Conservation (phyloP, 2,888 invertebrate species). For the Caenorhabditis afra region DNA sequence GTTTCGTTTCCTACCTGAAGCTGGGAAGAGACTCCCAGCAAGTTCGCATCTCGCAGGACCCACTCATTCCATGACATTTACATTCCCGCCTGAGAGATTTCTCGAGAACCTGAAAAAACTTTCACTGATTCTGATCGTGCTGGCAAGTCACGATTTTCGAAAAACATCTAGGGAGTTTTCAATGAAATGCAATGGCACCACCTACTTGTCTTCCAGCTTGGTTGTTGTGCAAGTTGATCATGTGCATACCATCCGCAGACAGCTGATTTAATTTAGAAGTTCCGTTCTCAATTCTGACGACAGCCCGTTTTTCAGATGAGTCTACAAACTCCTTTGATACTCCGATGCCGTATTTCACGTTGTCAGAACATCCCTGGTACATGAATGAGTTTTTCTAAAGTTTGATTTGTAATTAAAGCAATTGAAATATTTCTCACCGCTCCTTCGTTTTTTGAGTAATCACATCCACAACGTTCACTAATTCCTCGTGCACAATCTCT, state of each 20-base stretch:
- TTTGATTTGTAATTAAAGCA: too few relatives aligned
- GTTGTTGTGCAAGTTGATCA: conserved; percentile 72
- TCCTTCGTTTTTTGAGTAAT: conserved; percentile 72
- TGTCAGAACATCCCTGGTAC: conserved; percentile 81
- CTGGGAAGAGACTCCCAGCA: conserved; percentile 86
- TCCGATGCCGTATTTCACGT: conserved; percentile 80
- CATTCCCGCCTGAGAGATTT: conserved; percentile 81
- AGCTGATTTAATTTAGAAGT: conserved; percentile 81
- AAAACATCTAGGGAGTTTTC: too few relatives aligned
- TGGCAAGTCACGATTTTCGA: neutral
- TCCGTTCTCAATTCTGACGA: conserved; percentile 23
- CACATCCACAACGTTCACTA: conserved; percentile 82
- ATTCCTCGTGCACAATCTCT: conserved; percentile 82
- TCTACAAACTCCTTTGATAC: conserved; percentile 80
- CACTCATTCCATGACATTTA: conserved; percentile 79
- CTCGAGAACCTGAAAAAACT: conserved; percentile 80
- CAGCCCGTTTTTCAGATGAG: conserved; percentile 73
- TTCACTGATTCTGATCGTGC: neutral
- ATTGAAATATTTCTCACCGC: too few relatives aligned
- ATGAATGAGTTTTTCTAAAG: conserved; percentile 68
- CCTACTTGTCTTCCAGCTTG: conserved; percentile 69
- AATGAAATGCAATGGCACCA: neutral
- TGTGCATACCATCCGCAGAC: conserved; percentile 32
- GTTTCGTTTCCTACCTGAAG: conserved; percentile 69
- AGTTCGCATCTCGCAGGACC: conserved; percentile 77